phyloP scores from a whole-genome alignment of 2,888 invertebrate species.

The Parelbella ahira region DNA sequence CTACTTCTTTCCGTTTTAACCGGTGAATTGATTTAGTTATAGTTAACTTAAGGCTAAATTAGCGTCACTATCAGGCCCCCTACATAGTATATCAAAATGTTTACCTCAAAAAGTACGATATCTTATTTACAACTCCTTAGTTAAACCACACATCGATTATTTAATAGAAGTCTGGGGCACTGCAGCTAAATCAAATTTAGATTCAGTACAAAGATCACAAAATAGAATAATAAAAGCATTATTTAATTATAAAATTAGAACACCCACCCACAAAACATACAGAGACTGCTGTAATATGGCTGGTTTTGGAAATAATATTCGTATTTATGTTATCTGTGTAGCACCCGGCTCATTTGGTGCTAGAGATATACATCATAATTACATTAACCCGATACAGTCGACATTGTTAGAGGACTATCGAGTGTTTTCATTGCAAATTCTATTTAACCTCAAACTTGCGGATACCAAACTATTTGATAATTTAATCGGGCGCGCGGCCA shows the following conservation, averaged over 20 bases:
- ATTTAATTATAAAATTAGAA: constrained; percentile 14
- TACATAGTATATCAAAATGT: constrained; percentile 21
- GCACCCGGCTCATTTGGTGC: too few relatives aligned
- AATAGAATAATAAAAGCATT: constrained; percentile 15
- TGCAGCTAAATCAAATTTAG: constrained; percentile 11
- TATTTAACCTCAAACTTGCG: constrained; percentile 1
- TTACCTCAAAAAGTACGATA: constrained; percentile 19
- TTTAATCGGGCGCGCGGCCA: neutral
- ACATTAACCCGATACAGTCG: too few relatives aligned
- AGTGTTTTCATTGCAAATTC: constrained; percentile 3
- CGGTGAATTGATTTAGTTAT: neutral
- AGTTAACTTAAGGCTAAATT: constrained; percentile 8
- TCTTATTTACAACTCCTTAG: constrained; percentile 27
- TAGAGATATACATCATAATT: too few relatives aligned
- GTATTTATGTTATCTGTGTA: too few relatives aligned
- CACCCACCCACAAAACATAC: too few relatives aligned
- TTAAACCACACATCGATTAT: constrained; percentile 29
- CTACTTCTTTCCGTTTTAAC: too few relatives aligned
- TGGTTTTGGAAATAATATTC: too few relatives aligned
- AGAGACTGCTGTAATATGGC: too few relatives aligned
- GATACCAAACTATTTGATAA: constrained; percentile 8
- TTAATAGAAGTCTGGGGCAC: constrained; percentile 15
- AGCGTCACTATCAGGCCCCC: constrained; percentile 14
- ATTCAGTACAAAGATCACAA: constrained; percentile 11
- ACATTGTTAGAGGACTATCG: too few relatives aligned